Base-by-base conservation (phyloP, 2,888 invertebrate genomes). In the Neoitamus cyanurus region DNA sequence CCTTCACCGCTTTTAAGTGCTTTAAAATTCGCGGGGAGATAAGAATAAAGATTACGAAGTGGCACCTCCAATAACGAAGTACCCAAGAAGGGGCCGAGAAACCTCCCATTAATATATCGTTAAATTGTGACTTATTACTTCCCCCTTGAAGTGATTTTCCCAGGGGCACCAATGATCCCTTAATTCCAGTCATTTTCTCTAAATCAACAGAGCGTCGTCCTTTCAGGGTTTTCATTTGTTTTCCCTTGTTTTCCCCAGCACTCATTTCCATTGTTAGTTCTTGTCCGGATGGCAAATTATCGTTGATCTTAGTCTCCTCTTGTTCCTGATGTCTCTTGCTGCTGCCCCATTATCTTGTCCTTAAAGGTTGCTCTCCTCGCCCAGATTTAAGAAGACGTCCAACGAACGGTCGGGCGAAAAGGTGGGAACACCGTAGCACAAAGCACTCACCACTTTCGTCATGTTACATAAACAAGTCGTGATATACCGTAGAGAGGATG, bases 211-310 rank as follows among this genome's bases (percentile, higher is more conserved):
- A 78, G 34, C 15, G 13, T n/a, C n/a, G 48, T 30, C 58, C 58
- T 48, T 78, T 78, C 46, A 78, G 48, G 48, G 15, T 78, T 78
- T 78, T 78, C 78, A 78, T 78, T 78, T 78, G 78, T 78, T 78
- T 78, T 78, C 78, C 78, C 78, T 78, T 48, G 46, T 78, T 78
- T 78, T 78, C 78, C 15, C 58, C 20, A n/a, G 58, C 78, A 78
- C 78, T 78, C 78, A 78, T 78, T 78, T 78, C 78, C 78, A 78
- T 78, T 78, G 78, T 78, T 78, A 78, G 78, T 46, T 78, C 58
- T 58, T 78, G 78, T 78, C 48, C 78, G 42, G 34, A 78, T 78
- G 20, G 78, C 78, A 78, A 78, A 78, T 78, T 78, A 78, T 58
- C 48, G 78, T 78, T 78, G 78, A 78, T 78, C 78, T 78, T 58